Evolutionary conservation across 2,888 invertebrate species (phyloP).

Genomic region (Pardosa pseudoannulata): DNA sequence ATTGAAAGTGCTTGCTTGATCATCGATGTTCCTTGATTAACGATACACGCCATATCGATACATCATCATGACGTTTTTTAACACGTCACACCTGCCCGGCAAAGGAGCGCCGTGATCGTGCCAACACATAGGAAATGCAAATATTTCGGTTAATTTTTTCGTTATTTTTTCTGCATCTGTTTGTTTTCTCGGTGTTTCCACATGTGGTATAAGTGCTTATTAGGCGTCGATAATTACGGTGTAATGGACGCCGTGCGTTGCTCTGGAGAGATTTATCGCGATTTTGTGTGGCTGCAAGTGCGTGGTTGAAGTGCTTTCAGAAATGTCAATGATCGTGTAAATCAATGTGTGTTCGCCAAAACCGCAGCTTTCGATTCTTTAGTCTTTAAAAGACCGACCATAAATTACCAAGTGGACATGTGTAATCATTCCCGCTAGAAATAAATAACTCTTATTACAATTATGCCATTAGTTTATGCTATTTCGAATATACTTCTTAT

Average conservation of each 20-base stretch:
- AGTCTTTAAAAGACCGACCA: too few species aligned
- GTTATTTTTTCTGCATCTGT: slow-evolving; percentile 64
- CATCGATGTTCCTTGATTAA: slow-evolving; percentile 14
- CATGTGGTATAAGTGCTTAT: slow-evolving; percentile 34
- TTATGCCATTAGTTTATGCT: too few species aligned
- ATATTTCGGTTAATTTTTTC: slow-evolving; percentile 59
- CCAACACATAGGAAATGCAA: slow-evolving; percentile 60
- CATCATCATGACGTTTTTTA: slow-evolving; percentile 54
- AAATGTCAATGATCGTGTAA: too few species aligned
- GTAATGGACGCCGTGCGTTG: neutral
- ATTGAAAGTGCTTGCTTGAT: neutral
- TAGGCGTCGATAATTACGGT: slow-evolving; percentile 20
- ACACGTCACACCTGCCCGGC: slow-evolving; percentile 46
- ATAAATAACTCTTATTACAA: too few species aligned
- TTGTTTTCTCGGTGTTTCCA: slow-evolving; percentile 51
- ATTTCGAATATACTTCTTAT: too few species aligned
- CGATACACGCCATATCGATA: slow-evolving; percentile 40
- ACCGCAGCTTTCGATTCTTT: too few species aligned
- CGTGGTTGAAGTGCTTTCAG: too few species aligned
- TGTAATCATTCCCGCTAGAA: too few species aligned
- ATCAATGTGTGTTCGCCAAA: too few species aligned
- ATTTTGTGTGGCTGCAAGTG: too few species aligned
- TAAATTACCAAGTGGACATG: too few species aligned
- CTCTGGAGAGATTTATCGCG: too few species aligned
- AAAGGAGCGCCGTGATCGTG: slow-evolving; percentile 32